These are phyloP conservation scores for Porites cylindrica DNA, from an alignment of 92 coral and sea anemone genomes.

Conservation along the genomic window DNA sequence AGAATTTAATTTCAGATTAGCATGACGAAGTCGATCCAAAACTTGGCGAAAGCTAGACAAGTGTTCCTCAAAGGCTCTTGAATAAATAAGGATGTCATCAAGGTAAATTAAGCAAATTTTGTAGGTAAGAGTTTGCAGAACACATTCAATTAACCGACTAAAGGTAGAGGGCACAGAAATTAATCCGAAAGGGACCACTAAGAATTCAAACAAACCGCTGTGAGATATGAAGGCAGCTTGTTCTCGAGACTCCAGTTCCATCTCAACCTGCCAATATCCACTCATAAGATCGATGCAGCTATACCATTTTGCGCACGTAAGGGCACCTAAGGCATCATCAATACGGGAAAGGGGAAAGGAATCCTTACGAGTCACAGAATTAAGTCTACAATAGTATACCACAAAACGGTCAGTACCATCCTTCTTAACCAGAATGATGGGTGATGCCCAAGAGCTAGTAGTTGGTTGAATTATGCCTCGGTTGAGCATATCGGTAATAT, in stretches of 20 bases:
- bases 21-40: conserved; percentile 51
- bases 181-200: conserved; percentile 46
- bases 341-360: conserved; percentile 49
- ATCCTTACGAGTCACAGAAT: conserved; percentile 38
- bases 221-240: conserved; percentile 48
- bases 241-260: conserved; percentile 27
- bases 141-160: conserved; percentile 49
- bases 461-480: conserved; percentile 68
- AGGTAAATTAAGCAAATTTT: conserved; percentile 34
- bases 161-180: conserved; percentile 29
- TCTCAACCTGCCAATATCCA: conserved; percentile 17
- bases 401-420: conserved; percentile 56
- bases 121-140: conserved; percentile 33
- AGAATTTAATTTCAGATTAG: conserved; percentile 52
- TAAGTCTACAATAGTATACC: conserved; percentile 56
- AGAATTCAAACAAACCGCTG: conserved; percentile 46
- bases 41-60: conserved; percentile 46
- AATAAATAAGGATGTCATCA: conserved; percentile 45
- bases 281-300: conserved; percentile 38
- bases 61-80: conserved; percentile 47
- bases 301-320: conserved; percentile 36
- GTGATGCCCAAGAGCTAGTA: conserved; percentile 71
- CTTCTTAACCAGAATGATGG: conserved; percentile 71
- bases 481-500: conserved; percentile 57
- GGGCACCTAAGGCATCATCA: conserved; percentile 41